Evolutionary conservation across 92 coral and sea anemone species (phyloP), one percentile per base, ranked within the genome.

Genomic region (Nematostella vectensis): DNA sequence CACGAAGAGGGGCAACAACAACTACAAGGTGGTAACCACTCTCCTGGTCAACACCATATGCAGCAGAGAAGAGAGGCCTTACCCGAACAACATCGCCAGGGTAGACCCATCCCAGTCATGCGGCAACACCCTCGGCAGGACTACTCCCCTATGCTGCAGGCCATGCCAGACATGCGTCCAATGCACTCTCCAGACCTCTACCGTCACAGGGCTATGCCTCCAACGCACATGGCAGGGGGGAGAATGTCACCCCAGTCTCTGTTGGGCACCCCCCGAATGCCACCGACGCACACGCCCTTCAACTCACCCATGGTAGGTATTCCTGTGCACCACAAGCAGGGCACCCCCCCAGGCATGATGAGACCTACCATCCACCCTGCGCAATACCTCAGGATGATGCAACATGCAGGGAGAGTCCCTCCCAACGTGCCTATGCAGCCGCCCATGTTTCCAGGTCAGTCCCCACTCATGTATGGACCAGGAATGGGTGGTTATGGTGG

Each of bases 391-490:
- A 61, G 81, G 45, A 61, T 65, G 63, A 47, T 50, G 8, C 66
- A 80, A 13, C 73, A 79, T 1, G 50, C 75, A 1, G 69, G 59
- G 29, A 53, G 76, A 61, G 58, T 42, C 33, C 83, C 80, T 6
- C 53, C 75, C 11, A 49, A 44, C 44, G 54, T 74, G 69, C 80
- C 82, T 2, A 36, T 74, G 73, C 87, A 65, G 23, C 71, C 65
- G 67, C 84, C 79, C 15, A 56, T 71, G 74, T 63, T 71, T 74
- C 73, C 79, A 2, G 83, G 74, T 36, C 95, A 76, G 53, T 50
- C 33, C 48, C 64, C 53, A 15, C 57, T 70, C 68, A 66, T 79
- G 60, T 85, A 66, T 50, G 76, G 81, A 40, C 75, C 83, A 10
- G 72, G 62, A 27, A 47, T 54, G 38, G 61, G 43, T 54, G 72